A percentile compares a stretch with the other conserved stretches of the same genome.
These are phyloP conservation scores for Pegoplata infirma DNA, from an alignment of 2,888 invertebrate genomes.

Conservation along the genomic window DNA sequence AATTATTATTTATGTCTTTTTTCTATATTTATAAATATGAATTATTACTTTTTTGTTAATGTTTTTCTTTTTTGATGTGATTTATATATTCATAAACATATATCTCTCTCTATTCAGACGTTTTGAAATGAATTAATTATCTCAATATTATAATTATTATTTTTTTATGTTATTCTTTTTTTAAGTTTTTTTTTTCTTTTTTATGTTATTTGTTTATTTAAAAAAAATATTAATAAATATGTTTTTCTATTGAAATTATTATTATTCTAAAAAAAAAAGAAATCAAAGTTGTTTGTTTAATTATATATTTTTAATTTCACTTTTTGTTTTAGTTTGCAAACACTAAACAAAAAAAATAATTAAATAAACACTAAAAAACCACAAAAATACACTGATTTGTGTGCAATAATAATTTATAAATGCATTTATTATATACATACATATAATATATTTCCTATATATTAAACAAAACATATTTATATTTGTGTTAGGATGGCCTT, in stretches of 20 bases:
- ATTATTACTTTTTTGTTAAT: constrained; percentile 16
- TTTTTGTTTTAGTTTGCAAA: neutral
- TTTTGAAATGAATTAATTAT: constrained; percentile 23
- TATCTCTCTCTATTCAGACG: neutral
- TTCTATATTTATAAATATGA: constrained; percentile 27
- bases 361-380: neutral
- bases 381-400: constrained; percentile 43
- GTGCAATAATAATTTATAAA: constrained; percentile 48
- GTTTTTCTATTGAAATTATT: constrained; percentile 25
- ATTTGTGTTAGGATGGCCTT: neutral
- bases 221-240: constrained; percentile 41
- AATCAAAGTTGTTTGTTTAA: neutral
- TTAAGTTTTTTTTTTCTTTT: too few relatives aligned
- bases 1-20: constrained; percentile 42
- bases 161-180: constrained; percentile 3
- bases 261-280: neutral
- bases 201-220: constrained; percentile 31
- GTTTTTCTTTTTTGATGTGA: neutral
- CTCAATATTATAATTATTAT: constrained; percentile 2
- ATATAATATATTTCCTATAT: neutral
- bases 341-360: neutral
- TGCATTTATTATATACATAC: constrained; percentile 50
- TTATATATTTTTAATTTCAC: neutral
- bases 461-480: neutral
- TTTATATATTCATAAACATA: too few relatives aligned